phyloP scores from a whole-genome alignment of 2,797 vertebrate genomes.

The Aselliscus stoliczkanus region DNA sequence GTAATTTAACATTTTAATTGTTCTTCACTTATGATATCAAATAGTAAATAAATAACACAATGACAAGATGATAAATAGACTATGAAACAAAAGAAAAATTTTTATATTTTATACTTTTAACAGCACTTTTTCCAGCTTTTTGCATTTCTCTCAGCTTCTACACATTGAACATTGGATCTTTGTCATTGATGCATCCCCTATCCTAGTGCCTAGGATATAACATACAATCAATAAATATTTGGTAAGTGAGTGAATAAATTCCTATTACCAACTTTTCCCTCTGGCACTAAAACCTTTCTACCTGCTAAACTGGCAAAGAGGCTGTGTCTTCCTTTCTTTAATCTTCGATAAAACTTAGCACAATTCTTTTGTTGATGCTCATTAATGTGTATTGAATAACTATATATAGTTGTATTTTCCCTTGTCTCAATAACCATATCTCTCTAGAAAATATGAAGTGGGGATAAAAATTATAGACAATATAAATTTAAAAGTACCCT shows the following conservation, averaged over 20 bases:
- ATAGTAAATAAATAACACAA: neutral
- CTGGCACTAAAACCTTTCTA: neutral
- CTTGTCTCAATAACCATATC: neutral
- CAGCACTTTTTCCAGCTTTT: neutral
- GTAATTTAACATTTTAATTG: neutral
- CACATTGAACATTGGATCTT: neutral
- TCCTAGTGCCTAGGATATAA: neutral
- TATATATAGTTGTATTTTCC: neutral
- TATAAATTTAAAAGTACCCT: neutral
- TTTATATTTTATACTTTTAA: neutral
- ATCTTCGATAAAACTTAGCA: neutral
- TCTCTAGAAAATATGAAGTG: neutral
- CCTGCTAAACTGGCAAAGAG: neutral
- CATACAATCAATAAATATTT: neutral
- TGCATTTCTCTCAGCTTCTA: neutral
- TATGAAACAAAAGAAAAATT: neutral
- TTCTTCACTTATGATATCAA: constrained; percentile 10
- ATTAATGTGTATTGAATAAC: neutral
- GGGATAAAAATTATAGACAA: neutral
- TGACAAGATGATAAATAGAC: neutral
- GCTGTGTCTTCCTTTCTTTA: neutral
- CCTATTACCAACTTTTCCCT: neutral
- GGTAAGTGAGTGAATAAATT: neutral
- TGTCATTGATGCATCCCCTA: neutral
- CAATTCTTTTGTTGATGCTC: neutral